Base-by-base conservation (phyloP, 92 coral and sea anemone species). In the Virgularia gustaviana region DNA sequence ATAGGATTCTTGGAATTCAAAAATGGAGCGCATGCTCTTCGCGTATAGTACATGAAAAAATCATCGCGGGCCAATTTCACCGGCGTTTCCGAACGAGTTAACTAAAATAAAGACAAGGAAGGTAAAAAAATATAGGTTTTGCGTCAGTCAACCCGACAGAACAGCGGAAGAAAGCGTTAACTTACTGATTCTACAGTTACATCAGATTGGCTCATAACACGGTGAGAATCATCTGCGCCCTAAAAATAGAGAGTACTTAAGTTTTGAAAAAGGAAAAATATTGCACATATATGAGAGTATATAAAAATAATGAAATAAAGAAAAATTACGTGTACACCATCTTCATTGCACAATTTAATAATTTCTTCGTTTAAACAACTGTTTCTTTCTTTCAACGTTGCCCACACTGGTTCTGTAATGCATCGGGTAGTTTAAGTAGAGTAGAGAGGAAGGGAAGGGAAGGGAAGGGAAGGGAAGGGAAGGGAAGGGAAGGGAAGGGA, bases 41-140 rank as follows among this genome's bases (percentile, higher is more conserved):
- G 70, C 85, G 95, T 88, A 62, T 88, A 85, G 16, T 68, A 36
- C 88, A 68, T 31, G 45, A 68, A 68, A 31, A 13, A 68, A 15
- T 68, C 75, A 51, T 68, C 75, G 0, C 51, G 4, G 86, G 97
- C 95, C 90, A 90, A 34, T 72, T 73, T 28, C 87, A 81, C 44
- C 63, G 64, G 24, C 13, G 75, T 68, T 1, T 20, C 23, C 6
- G 75, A 10, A 29, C 61, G 61, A 33, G 10, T 49, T 32, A 4
- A 68, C 75, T 68, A 68, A 9, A 68, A 41, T 30, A 6, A n/a
- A 60, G 28, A 12, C 39, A 32, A 60, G 20, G 3, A 4, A 39
- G 8, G 45, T 7, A 39, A 39, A 7, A 15, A 7, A 7, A 7
- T 39, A 39, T 7, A 15, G 45, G 45, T 39, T 15, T 39, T 39